These are phyloP conservation scores for Aurelia sp. DNA, from an alignment of 30 jellyfish, hydroid and myxozoan species.

Conservation along the genomic window DNA sequence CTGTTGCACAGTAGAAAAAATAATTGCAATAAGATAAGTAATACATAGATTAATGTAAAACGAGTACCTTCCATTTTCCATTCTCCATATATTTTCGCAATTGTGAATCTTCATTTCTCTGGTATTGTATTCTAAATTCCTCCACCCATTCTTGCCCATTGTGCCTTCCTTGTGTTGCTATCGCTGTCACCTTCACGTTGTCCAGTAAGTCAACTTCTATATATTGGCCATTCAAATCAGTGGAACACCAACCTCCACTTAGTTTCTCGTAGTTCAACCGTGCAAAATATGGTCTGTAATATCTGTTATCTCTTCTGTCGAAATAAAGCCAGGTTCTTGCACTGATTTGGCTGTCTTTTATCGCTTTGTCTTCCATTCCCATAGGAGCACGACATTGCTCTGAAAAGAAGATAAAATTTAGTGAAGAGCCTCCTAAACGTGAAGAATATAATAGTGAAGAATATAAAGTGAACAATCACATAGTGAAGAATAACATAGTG, in stretches of 20 bases:
- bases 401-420: background rate
- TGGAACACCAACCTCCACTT: slow-evolving; percentile 98
- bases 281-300: slow-evolving; percentile 77
- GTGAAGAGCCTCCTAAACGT: no score
- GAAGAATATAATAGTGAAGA: no score
- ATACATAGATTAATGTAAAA: background rate
- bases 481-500: no score
- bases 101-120: slow-evolving; percentile 59
- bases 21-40: background rate
- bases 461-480: no score
- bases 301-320: slow-evolving; percentile 47
- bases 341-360: slow-evolving; percentile 73
- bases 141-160: slow-evolving; percentile 85
- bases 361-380: slow-evolving; percentile 88
- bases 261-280: slow-evolving; percentile 69
- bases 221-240: slow-evolving; percentile 68
- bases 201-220: slow-evolving; percentile 73
- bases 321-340: slow-evolving; percentile 86
- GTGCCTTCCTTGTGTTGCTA: slow-evolving; percentile 91
- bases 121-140: slow-evolving; percentile 59
- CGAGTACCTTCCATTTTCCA: slow-evolving; percentile 88
- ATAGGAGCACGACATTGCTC: slow-evolving; percentile 72
- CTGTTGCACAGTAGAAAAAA: background rate
- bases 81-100: slow-evolving; percentile 66
- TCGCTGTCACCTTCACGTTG: slow-evolving; percentile 75